Conservation (phyloP, 2,113 vertebrate species). For the Oreotrochilus melanogaster region DNA sequence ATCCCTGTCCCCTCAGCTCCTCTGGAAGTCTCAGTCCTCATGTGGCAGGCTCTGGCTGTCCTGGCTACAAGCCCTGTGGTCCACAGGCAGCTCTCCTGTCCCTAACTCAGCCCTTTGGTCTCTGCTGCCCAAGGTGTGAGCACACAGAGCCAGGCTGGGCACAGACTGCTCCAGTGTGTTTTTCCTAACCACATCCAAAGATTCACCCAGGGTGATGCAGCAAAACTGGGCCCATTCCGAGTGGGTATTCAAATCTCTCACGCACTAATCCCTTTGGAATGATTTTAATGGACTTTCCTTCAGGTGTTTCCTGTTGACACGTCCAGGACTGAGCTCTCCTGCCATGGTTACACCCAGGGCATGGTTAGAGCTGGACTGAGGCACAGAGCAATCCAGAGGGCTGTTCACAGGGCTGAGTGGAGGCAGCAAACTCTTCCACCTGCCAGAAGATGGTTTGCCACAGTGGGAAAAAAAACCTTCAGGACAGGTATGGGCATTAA, state of each 20-base stretch:
- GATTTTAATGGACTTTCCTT: neutral
- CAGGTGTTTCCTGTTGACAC: neutral
- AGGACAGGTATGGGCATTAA: neutral
- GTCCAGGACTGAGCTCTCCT: neutral
- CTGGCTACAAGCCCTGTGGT: neutral
- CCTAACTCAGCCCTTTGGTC: neutral
- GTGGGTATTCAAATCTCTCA: rapidly evolving
- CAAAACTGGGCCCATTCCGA: neutral
- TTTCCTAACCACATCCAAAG: neutral
- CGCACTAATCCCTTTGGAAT: neutral
- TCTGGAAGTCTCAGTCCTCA: neutral
- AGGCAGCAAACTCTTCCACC: too few relatives aligned
- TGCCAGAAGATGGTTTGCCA: neutral
- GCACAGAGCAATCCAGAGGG: neutral
- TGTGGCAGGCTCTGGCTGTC: neutral
- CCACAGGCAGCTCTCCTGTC: rapidly evolving
- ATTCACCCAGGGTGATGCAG: neutral
- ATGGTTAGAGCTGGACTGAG: too few relatives aligned
- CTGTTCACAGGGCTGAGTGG: rapidly evolving
- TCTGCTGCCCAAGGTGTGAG: rapidly evolving
- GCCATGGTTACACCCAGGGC: neutral
- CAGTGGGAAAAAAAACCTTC: neutral
- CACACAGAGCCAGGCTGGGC: rapidly evolving
- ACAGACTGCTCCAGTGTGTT: neutral
- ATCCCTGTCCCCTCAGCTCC: rapidly evolving